Evolutionary conservation across 2,797 vertebrate species (phyloP).

Genomic region (Capromys pilorides): DNA sequence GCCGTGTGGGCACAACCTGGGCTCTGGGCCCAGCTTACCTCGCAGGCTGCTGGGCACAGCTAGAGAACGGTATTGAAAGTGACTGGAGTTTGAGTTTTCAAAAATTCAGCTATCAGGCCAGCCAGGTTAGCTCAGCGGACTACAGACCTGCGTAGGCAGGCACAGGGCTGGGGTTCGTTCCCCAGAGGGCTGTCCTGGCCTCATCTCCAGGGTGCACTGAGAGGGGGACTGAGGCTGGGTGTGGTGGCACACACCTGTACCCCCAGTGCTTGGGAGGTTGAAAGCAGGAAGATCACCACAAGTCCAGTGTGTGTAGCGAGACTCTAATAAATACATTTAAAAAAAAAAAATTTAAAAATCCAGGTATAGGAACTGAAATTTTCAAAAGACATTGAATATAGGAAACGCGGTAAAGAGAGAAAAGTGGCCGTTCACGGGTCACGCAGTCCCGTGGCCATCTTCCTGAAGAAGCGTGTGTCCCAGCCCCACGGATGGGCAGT

Average conservation of each 20-base stretch:
- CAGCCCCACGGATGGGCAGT: not conserved
- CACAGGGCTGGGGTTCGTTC: too few relatives aligned
- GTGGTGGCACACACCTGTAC: too few relatives aligned
- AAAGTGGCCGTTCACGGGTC: not conserved
- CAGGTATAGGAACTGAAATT: not conserved
- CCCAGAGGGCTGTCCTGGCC: too few relatives aligned
- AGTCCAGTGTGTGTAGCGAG: too few relatives aligned
- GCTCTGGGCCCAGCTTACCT: not conserved
- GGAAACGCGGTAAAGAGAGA: not conserved
- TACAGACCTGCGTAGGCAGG: too few relatives aligned
- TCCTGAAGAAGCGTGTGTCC: not conserved
- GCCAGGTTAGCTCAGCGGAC: too few relatives aligned
- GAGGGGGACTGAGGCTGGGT: too few relatives aligned
- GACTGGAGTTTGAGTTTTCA: not conserved
- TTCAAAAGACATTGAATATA: not conserved
- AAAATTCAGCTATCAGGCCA: not conserved
- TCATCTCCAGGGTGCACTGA: too few relatives aligned
- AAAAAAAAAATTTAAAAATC: not conserved
- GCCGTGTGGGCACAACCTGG: not conserved
- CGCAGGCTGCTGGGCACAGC: not conserved
- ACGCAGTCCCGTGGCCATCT: not conserved
- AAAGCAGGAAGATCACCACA: too few relatives aligned
- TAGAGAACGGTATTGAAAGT: conserved; percentile 26
- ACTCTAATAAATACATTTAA: too few relatives aligned
- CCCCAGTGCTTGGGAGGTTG: too few relatives aligned